These are phyloP conservation scores for Pediacus dermestoides DNA, from an alignment of 2,888 invertebrate genomes.

Conservation along the genomic window DNA sequence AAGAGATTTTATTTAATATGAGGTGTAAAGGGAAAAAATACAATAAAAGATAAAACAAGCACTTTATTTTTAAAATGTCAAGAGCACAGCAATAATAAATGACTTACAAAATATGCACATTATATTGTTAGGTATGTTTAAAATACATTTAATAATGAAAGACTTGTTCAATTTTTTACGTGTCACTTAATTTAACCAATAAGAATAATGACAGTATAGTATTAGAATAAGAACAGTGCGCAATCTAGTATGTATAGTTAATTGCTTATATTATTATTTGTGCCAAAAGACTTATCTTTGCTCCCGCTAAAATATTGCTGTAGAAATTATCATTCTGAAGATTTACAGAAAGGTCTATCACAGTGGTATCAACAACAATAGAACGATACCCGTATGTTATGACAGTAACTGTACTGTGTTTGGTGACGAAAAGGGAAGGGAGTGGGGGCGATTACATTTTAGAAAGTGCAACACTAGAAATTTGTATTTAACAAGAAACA, in stretches of 20 bases:
- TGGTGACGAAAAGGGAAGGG: constrained; percentile 11
- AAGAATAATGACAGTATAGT: constrained; percentile 20
- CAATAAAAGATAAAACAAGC: constrained; percentile 26
- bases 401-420: constrained; percentile 13
- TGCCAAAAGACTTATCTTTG: constrained; percentile 34
- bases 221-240: constrained; percentile 18
- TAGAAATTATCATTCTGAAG: constrained; percentile 31
- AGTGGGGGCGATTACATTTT: constrained; percentile 17
- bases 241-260: constrained; percentile 15
- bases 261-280: constrained; percentile 34
- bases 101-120: constrained; percentile 31
- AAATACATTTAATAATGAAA: constrained; percentile 31
- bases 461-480: constrained; percentile 26
- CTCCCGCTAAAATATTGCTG: constrained; percentile 39
- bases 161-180: too few species aligned
- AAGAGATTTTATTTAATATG: too few species aligned
- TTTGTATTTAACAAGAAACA: constrained; percentile 29
- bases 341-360: constrained; percentile 32
- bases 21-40: constrained; percentile 1
- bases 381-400: constrained; percentile 25
- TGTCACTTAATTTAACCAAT: too few species aligned
- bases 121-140: constrained; percentile 21
- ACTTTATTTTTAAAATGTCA: constrained; percentile 30
- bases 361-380: constrained; percentile 31
- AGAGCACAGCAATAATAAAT: constrained; percentile 34